Evolutionary conservation across 1,140 invertebrate species (phyloP), one percentile per base, ranked within the genome.

Genomic region (Goniozus legneri): DNA sequence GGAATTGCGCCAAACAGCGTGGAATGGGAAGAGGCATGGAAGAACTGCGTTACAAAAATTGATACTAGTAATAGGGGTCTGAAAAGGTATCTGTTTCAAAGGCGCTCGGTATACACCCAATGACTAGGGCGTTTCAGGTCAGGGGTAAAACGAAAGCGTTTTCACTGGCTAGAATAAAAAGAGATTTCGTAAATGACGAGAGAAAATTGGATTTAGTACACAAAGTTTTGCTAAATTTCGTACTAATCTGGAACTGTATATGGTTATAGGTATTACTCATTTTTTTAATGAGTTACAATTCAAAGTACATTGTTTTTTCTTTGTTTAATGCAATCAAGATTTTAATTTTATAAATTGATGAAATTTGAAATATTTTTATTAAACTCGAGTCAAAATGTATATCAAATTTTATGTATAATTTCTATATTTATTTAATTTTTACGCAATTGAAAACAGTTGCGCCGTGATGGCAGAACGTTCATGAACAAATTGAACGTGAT

Each of bases 1-100:
- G 69, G 69, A 20, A 69, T 76, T 10, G 47, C 66, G 41, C 64
- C 69, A 4, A 69, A 68, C 20, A 72, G 69, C 45, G 53, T 67
- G 3, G 75, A 76, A 21, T 78, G 76, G 70, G 76, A 77, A 43
- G 74, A 77, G 43, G 69, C 68, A 20, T 78, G 77, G 76, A 78
- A 77, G 49, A 76, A 75, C 58, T 78, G 77, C 49, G 75, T 78
- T 13, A 78, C 76, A 1, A 77, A 77, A 64, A 78, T 78, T 44
- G 77, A 78, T 55, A 77, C 76, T n/a, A 75, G 75, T 36, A 78
- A 78, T 62, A 58, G 77, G 40, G 77, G 76, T 18, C 58, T 78
- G 32, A 78, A 78, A 48, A 72, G 76, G 65, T 77, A 77, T 55
- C 52, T 77, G 27, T 75, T 70, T 42, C 72, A 75, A 49, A 67